Evolutionary conservation across 2,797 vertebrate genomes (phyloP).

Genomic region (Cossypha niveicapilla): DNA sequence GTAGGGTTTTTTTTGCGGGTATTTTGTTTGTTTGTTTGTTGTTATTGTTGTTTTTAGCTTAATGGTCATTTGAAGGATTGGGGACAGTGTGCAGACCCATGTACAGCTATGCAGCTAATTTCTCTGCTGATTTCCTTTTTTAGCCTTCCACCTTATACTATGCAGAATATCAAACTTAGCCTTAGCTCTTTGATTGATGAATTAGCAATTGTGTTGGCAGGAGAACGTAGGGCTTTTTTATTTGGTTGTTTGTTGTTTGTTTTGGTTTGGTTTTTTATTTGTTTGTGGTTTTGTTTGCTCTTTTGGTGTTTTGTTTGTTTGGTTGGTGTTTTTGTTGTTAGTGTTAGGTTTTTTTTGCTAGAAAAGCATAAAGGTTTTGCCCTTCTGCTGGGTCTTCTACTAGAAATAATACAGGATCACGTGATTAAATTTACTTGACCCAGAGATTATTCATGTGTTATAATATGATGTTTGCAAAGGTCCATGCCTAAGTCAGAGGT

Average conservation of each 20-base stretch:
- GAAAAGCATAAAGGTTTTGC: background rate
- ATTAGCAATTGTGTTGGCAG: background rate
- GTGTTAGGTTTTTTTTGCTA: background rate
- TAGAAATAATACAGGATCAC: background rate
- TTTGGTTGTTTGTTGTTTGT: background rate
- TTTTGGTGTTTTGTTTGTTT: background rate
- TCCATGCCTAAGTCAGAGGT: background rate
- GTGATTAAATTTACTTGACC: background rate
- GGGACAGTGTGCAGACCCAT: background rate
- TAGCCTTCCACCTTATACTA: background rate
- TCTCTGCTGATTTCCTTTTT: background rate
- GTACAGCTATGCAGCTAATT: background rate
- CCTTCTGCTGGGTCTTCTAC: background rate
- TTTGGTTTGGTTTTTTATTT: background rate
- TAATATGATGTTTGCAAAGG: background rate
- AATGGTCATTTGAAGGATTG: background rate
- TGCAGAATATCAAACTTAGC: background rate
- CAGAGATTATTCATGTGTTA: background rate
- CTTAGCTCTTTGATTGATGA: background rate
- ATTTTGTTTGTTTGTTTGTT: background rate
- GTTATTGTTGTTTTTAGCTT: background rate
- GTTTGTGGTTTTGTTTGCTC: background rate
- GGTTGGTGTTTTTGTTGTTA: background rate
- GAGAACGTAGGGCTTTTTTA: background rate
- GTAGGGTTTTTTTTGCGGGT: too few species aligned